Evolutionary conservation across 2,113 vertebrate species (phyloP), one percentile per base, ranked within the genome.

Genomic region (Microcebus murinus): DNA sequence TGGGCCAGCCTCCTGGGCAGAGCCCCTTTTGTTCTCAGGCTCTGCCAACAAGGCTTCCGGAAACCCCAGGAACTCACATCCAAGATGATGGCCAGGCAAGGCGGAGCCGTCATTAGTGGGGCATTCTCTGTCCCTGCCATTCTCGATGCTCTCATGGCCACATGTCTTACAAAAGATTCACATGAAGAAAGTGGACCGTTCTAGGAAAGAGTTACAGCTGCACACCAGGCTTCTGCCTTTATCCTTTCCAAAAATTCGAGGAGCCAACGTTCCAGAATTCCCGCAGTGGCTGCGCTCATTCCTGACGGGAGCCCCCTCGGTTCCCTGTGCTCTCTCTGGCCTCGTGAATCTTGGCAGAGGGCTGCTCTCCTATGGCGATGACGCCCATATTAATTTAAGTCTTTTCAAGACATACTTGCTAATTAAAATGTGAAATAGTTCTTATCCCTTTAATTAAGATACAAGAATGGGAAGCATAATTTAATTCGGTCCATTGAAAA

Each of bases 381-480:
- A 86, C 70, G 96, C 90, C 87, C 61, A 23, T 94, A 92, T 94
- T 97, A 97, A 97, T 98, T 97, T 87, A 95, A 96, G 90, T 65
- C 87, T 97, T 97, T 92, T 95, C 50, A 52, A 97, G 95, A 95
- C 77, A 61, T 65, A 77, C 87, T 96, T 97, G 67, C 87, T 97
- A 97, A 97, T 95, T 97, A 96, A 97, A 97, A 96, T 90, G 85
- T 94, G 89, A 96, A 94, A 91, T 34, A 34, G 14, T 95, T 97
- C 98, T 96, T 97, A 97, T 96, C 87, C 80, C 92, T 71, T 96
- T 91, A 98, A 97, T 98, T 98, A 97, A 98, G 93, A 98, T 87
- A 97, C 55, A 96, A 95, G 90, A 96, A 96, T 87, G 82, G 87
- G 59, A 97, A 97, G 92, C 76, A 81, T 93, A 95, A 98, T 96